Percentiles rank a stretch among this genome's conserved stretches.
Conservation (phyloP, 2,888 invertebrate species). For the Diaphora mendica region DNA sequence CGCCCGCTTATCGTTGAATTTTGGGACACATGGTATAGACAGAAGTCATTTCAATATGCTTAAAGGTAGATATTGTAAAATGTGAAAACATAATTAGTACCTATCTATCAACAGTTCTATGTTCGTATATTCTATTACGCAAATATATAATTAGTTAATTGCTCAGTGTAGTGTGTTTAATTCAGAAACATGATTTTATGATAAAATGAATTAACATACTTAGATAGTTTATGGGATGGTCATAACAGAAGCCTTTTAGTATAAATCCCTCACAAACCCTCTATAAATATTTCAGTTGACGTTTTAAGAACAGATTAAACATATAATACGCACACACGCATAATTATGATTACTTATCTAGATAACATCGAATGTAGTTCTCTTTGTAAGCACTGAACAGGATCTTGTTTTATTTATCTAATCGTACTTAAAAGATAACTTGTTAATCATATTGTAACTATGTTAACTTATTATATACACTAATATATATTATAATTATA, state of each 20-base stretch:
- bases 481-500: slow-evolving; percentile 21
- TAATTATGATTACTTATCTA: slow-evolving; percentile 16
- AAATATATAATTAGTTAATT: not conserved
- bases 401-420: slow-evolving; percentile 47
- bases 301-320: not conserved
- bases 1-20: too few relatives aligned
- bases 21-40: too few relatives aligned
- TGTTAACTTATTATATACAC: slow-evolving; percentile 28
- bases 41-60: not conserved
- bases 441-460: slow-evolving; percentile 24
- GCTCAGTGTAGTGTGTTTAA: not conserved
- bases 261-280: not conserved
- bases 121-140: not conserved
- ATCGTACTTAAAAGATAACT: slow-evolving; percentile 28
- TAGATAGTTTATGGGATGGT: too few relatives aligned
- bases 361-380: slow-evolving; percentile 21
- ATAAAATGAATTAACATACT: not conserved
- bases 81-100: too few relatives aligned
- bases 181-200: not conserved
- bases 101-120: too few relatives aligned
- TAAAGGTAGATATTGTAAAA: not conserved
- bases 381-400: slow-evolving; percentile 49
- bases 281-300: not conserved
- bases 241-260: not conserved
- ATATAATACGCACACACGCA: slow-evolving; percentile 21